Base-by-base conservation (phyloP, 2,113 vertebrate genomes). In the Petroica traversi region DNA sequence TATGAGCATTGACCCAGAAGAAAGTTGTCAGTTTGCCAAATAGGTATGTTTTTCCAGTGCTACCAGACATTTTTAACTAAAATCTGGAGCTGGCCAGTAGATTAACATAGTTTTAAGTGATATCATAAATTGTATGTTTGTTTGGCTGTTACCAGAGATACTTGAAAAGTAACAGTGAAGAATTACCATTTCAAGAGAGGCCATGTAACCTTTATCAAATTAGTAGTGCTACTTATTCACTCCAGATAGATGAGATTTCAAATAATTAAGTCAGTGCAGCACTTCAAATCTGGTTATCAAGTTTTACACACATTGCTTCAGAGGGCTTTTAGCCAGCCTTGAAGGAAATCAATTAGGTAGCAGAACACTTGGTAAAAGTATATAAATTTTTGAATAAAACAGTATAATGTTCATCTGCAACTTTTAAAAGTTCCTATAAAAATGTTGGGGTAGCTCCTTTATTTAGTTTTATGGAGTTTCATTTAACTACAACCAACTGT, bases 1-100 rank as follows among this genome's bases (percentile, higher is more conserved):
- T 85, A 96, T 95, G 92, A 96, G 68, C 80, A 40, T 75, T 88
- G 87, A 71, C 93, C 59, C 89, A 93, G 89, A 72, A 83, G 66
- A 92, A 88, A 87, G 33, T 59, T 72, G 81, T 88, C 38, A 75
- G 46, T 90, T 95, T 93, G 85, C 90, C 78, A 69, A 92, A 95
- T 75, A 95, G 77, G 87, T 96, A 93, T 89, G 57, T 49, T 59
- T 97, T 87, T 90, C 89, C 12, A 49, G n/a, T 64, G 55, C 88
- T 95, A 66, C 76, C 45, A 93, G 71, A 88, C 28, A 68, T 67
- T 94, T 97, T 93, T 29, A 54, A 88, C 54, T 54, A 86, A 57
- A 83, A 63, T 36, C 51, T 73, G 69, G 94, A 95, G 63, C 5
- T 95, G 46, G 80, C 12, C 52, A 74, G 72, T 57, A 88, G 34